Evolutionary conservation across 2,888 invertebrate species (phyloP).

Genomic region (Pheosia tremula): DNA sequence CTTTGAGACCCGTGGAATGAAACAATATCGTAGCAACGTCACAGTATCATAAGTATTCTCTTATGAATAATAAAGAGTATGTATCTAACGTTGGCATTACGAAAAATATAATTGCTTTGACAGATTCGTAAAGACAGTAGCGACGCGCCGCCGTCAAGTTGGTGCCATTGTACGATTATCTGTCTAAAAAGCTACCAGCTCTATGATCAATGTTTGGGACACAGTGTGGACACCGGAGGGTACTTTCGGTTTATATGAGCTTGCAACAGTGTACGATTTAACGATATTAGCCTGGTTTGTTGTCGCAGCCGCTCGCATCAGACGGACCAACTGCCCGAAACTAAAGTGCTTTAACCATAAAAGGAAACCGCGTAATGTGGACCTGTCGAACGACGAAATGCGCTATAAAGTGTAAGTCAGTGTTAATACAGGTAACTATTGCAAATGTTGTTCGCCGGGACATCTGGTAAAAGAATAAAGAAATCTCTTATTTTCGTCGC

Average conservation of each 20-base stretch:
- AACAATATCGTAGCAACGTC: too few relatives aligned
- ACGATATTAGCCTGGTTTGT: conserved; percentile 61
- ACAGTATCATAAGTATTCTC: too few relatives aligned
- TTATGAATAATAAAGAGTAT: too few relatives aligned
- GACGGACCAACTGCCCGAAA: conserved; percentile 56
- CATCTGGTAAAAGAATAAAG: too few relatives aligned
- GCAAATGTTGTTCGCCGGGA: not conserved
- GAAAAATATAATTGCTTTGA: too few relatives aligned
- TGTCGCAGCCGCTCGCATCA: conserved; percentile 52
- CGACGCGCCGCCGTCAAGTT: too few relatives aligned
- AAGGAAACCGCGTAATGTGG: conserved; percentile 60
- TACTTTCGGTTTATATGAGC: conserved; percentile 41
- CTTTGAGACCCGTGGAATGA: too few relatives aligned
- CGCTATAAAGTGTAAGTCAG: conserved; percentile 32
- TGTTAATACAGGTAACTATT: conserved; percentile 36
- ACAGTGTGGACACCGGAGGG: conserved; percentile 34
- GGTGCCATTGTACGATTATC: conserved; percentile 10
- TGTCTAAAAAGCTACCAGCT: conserved; percentile 28
- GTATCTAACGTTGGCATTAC: too few relatives aligned
- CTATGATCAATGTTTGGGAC: conserved; percentile 32
- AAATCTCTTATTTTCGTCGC: conserved; percentile 12
- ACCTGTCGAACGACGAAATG: not conserved
- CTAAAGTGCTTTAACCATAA: conserved; percentile 52
- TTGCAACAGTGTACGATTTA: conserved; percentile 66
- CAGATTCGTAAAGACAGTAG: too few relatives aligned